These are phyloP conservation scores for Yponomeuta plumbellus DNA, from an alignment of 2,888 invertebrate genomes.

Conservation along the genomic window DNA sequence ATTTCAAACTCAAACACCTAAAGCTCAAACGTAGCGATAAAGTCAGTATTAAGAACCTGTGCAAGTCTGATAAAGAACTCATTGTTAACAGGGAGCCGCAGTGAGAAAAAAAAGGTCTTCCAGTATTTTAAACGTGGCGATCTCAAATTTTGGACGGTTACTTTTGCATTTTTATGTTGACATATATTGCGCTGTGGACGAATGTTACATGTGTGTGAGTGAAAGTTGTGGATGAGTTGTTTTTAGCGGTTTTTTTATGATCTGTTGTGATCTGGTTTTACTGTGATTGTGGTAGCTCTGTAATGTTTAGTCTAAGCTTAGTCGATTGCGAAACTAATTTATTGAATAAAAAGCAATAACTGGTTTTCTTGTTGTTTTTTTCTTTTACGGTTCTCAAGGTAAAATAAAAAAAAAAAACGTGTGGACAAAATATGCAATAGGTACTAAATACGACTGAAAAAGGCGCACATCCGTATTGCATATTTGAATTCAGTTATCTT, in stretches of 20 bases:
- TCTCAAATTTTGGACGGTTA: too few relatives aligned
- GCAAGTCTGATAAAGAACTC: background rate
- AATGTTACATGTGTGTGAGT: too few relatives aligned
- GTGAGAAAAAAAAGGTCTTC: background rate
- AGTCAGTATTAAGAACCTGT: slow-evolving; percentile 10
- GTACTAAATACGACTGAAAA: too few relatives aligned
- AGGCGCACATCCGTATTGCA: too few relatives aligned
- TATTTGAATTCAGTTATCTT: too few relatives aligned
- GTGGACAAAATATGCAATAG: too few relatives aligned
- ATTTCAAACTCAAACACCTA: slow-evolving; percentile 11
- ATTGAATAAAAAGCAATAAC: background rate
- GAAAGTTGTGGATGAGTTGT: too few relatives aligned
- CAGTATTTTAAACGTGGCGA: background rate
- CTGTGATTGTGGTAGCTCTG: background rate
- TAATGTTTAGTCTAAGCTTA: background rate
- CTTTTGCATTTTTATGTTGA: too few relatives aligned
- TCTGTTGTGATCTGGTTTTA: background rate
- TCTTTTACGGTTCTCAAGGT: too few relatives aligned
- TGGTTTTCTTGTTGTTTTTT: background rate
- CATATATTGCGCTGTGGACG: too few relatives aligned
- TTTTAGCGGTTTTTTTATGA: too few relatives aligned
- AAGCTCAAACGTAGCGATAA: slow-evolving; percentile 6
- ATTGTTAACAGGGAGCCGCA: slow-evolving; percentile 6
- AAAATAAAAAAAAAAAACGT: too few relatives aligned
- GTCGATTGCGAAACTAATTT: background rate